Evolutionary conservation across 2,113 vertebrate species (phyloP), one percentile per base, ranked within the genome.

Genomic region (Oryzias celebensis): DNA sequence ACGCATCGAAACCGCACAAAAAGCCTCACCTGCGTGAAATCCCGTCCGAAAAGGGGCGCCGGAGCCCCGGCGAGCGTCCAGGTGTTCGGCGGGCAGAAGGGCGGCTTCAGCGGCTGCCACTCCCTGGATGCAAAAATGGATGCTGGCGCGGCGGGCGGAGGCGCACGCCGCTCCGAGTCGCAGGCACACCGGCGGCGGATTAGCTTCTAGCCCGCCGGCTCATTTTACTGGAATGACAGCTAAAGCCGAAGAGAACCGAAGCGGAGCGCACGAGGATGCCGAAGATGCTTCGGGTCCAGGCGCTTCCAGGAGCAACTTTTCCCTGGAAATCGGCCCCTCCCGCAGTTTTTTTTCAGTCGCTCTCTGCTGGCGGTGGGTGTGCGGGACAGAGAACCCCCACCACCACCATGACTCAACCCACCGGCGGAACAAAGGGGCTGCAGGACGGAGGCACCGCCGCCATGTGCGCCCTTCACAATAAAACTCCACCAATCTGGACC

Each of bases 121-220:
- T 87, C 88, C 88, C 88, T 84, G 87, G 87, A 88, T 85, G 87
- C 87, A 82, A 86, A 86, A 83, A 86, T 85, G 85, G 87, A 88
- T 88, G 85, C 82, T 90, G 70, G 71, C 71, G 65, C 72, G 72
- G 58, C 69, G 78, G 71, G 80, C 46, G 83, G 66, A 72, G 83
- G 65, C 45, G 72, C 68, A 74, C 58, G 52, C 76, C 43, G 76
- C 73, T 57, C 73, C 13, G 22, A 42, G 62, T 73, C 74, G 68
- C 73, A 68, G 43, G 12, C 7, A 22, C 1, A 58, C 64, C 50
- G 74, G 66, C 16, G 70, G 23, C 8, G 61, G 53, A 1, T 70
- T 53, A 80, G 47, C 62, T 7, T 14, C 0, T 15, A 49, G 67
- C 53, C 64, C 7, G 52, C 62, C 70, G 68, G 73, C 43, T 68